Evolutionary conservation across 2,888 invertebrate species (phyloP).

Genomic region (Drosophila peninsularis): DNA sequence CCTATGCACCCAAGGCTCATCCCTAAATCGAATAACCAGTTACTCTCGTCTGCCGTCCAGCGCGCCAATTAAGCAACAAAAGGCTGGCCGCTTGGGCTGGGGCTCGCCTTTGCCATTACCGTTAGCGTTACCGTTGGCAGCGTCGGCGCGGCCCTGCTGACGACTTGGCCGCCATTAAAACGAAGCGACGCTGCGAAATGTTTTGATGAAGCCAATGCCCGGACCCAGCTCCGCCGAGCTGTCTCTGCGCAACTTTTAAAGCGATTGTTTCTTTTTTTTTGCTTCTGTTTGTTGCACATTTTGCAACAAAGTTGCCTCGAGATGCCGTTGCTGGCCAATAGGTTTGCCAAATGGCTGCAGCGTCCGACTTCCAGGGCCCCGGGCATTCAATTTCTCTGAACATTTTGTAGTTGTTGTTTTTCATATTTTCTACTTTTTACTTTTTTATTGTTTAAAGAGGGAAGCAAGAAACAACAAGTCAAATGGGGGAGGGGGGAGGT

Average conservation of each 20-base stretch:
- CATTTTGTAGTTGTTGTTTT: slow-evolving; percentile 6
- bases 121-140: slow-evolving; percentile 9
- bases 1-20: not conserved
- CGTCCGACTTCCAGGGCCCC: slow-evolving; percentile 29
- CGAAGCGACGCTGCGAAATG: slow-evolving; percentile 63
- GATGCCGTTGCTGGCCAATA: slow-evolving; percentile 26
- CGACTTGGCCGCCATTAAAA: slow-evolving; percentile 67
- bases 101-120: slow-evolving; percentile 22
- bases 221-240: slow-evolving; percentile 15
- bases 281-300: slow-evolving; percentile 58
- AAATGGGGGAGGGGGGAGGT: slow-evolving; percentile 4
- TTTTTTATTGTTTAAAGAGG: slow-evolving; percentile 38
- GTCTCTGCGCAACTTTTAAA: slow-evolving; percentile 43
- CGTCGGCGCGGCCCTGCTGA: slow-evolving; percentile 26
- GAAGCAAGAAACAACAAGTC: slow-evolving; percentile 7
- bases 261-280: slow-evolving; percentile 13
- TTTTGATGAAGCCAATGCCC: slow-evolving; percentile 65
- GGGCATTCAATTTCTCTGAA: slow-evolving; percentile 60
- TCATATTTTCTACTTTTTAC: slow-evolving; percentile 12
- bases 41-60: slow-evolving; percentile 33
- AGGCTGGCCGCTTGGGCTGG: slow-evolving; percentile 41
- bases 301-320: slow-evolving; percentile 62
- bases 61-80: slow-evolving; percentile 76
- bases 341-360: slow-evolving; percentile 52
- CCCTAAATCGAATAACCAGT: slow-evolving; percentile 6